Evolutionary conservation across 2,888 invertebrate species (phyloP), one percentile per base, ranked within the genome.

Genomic region (Perizoma affinitatum): DNA sequence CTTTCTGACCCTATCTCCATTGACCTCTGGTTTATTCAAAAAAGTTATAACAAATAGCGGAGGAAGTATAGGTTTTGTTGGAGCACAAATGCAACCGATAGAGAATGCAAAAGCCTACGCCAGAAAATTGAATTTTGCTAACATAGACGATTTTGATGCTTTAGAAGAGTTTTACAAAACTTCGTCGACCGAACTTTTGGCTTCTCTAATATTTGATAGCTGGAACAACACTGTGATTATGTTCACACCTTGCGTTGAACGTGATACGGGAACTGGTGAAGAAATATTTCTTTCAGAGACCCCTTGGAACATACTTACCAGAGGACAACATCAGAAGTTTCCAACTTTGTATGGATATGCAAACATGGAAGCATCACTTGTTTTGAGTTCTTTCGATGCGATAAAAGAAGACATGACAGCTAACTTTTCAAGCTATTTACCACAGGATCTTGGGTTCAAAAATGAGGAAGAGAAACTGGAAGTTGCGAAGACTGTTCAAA

Each of bases 381-480:
- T 3, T 0, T 38, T 46, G 4, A 3, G 3, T 6, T 4, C 10
- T 1, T 61, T 61, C 38, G 57, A 57, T 45, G 4, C 11, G 7
- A 11, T 8, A n/a, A 45, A 22, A 22, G 47, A 22, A 5, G 46
- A 47, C 22, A 62, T 62, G 57, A 54, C 54, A 40, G 43, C 35
- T 22, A 61, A 61, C 35, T 64, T 61, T 40, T 60, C 65, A 6
- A 59, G 71, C 34, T 76, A 72, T 55, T 38, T 78, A 22, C 75
- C 77, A 5, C 63, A 46, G 8, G 71, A 75, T 61, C 69, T 77
- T 7, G 41, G 68, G 45, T 64, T 64, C 40, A 40, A 22, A 10
- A 55, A 44, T 35, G 43, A 58, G 8, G 34, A 59, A 38, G 67
- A 75, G 40, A 72, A 62, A 48, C 60, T 67, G 34, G 41, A 63